These are phyloP conservation scores for Euura saliciscinereae DNA, from an alignment of 1,140 invertebrate species.

Conservation along the genomic window DNA sequence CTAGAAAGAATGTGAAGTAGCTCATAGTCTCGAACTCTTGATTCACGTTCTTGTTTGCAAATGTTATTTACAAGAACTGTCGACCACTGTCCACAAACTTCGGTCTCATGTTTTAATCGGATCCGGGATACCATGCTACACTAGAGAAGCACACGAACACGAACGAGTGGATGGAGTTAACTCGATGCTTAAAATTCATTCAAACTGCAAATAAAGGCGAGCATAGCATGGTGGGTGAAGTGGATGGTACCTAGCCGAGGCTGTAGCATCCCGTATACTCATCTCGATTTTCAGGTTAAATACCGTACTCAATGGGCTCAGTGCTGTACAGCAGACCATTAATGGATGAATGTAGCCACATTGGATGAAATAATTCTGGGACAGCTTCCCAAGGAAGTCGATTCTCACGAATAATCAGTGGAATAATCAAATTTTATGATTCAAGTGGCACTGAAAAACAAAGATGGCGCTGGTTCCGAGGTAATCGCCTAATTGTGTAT, in stretches of 20 bases:
- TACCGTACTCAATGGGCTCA: not conserved
- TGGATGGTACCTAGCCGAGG: not conserved
- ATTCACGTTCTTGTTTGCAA: not conserved
- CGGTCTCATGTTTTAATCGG: no score
- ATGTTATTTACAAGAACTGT: not conserved
- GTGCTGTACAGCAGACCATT: not conserved
- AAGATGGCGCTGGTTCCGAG: no score
- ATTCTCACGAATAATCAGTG: no score
- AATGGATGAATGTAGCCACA: not conserved
- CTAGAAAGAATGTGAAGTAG: not conserved
- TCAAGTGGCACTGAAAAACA: no score
- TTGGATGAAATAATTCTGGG: not conserved
- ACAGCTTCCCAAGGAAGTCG: not conserved
- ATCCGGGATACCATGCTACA: not conserved
- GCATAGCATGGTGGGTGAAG: not conserved
- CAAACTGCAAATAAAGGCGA: not conserved
- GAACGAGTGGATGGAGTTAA: not conserved
- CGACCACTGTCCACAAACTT: not conserved
- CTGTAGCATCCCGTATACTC: not conserved
- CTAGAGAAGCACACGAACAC: not conserved
- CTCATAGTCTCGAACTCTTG: not conserved
- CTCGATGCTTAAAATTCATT: not conserved
- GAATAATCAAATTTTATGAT: no score
- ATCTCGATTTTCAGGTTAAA: not conserved
- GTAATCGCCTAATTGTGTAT: no score